Base-by-base conservation (phyloP, 2,797 vertebrate species). In the Amblyopsis hoosieri region DNA sequence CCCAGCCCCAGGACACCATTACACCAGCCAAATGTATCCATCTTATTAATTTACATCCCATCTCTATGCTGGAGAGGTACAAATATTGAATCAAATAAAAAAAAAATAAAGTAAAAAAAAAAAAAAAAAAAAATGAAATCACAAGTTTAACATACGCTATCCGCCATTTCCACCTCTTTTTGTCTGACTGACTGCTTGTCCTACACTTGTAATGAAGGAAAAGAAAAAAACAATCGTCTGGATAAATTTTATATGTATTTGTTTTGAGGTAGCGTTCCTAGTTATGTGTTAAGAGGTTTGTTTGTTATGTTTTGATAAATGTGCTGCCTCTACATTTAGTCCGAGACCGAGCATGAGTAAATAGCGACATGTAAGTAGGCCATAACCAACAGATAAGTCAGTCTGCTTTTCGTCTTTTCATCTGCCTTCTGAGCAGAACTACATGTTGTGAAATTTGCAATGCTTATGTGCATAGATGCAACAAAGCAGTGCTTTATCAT, bases 211-310 rank as follows among this genome's bases (percentile, higher is more conserved):
- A 71, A 54, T 7, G 60, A 61, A 59, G 78, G 60, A 12, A 60
- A 74, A 66, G 65, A 59, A 76, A 74, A 74, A 78, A 86, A 90
- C 86, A 91, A 91, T 91, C 90, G 89, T 91, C 87, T 88, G 85
- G 87, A 85, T 87, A 89, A 91, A 85, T 80, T 84, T 82, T 71
- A 45, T 5, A 17, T 47, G 31, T 55, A 55, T 78, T 17, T 69
- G 62, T 85, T 84, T 85, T 93, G 93, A 94, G 93, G 92, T 94
- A 94, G 93, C 91, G 86, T 92, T 93, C 84, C 91, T 88, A 91
- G 91, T 93, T 90, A 91, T 91, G 91, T 93, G 89, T 85, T 56
- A 68, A 75, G 83, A 91, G 90, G 89, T 91, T 87, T 75, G 81
- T 88, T 75, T 85, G 83, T 87, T 75, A 79, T 51, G 67, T 87